Percentiles rank a stretch among this genome's conserved stretches.
These are phyloP conservation scores for Muntiacus reevesi DNA, from an alignment of 2,113 vertebrate species.

Conservation along the genomic window DNA sequence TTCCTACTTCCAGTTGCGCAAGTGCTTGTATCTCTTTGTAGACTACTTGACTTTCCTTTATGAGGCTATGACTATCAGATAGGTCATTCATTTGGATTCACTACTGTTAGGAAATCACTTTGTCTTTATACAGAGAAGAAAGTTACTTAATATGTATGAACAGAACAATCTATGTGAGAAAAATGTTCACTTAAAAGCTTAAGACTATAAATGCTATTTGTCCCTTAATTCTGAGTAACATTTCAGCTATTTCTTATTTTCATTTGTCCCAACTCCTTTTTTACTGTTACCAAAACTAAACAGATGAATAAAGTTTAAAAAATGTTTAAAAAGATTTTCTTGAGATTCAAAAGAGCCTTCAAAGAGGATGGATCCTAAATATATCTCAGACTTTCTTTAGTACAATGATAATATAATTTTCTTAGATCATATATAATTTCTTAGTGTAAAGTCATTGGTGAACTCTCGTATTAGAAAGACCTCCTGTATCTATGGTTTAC, in stretches of 20 bases:
- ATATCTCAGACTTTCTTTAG: background rate
- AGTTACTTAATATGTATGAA: background rate
- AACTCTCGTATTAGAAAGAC: background rate
- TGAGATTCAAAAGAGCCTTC: background rate
- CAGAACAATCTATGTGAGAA: background rate
- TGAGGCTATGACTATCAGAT: background rate
- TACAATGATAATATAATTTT: background rate
- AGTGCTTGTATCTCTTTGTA: background rate
- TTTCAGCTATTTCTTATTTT: background rate
- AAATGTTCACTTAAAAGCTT: background rate
- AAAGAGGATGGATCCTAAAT: background rate
- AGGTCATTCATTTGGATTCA: slow-evolving; percentile 1
- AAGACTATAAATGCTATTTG: background rate
- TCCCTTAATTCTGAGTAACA: background rate
- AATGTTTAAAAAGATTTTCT: background rate
- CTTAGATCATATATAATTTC: background rate
- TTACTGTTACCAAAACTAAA: background rate
- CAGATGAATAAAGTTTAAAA: background rate
- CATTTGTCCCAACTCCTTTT: background rate
- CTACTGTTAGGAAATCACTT: background rate
- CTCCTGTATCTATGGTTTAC: background rate
- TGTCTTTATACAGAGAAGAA: background rate
- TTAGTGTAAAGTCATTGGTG: background rate
- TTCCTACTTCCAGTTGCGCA: background rate
- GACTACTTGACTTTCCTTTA: background rate